These are phyloP conservation scores for Dermolepida albohirtum DNA, from an alignment of 2,888 invertebrate species.

Conservation along the genomic window DNA sequence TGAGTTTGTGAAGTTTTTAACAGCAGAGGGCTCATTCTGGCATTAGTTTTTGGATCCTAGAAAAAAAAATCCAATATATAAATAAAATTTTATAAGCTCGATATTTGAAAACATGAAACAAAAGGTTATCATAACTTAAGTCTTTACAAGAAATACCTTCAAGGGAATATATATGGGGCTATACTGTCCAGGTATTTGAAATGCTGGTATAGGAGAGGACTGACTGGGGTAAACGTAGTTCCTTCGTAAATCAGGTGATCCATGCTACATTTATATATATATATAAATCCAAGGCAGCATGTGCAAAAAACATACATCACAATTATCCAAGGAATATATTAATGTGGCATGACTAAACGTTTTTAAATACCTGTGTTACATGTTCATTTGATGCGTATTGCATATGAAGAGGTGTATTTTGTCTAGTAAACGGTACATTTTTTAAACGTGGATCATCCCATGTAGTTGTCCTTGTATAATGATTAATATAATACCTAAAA, in stretches of 20 bases:
- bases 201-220: slow-evolving; percentile 74
- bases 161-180: slow-evolving; percentile 71
- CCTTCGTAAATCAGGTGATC: slow-evolving; percentile 71
- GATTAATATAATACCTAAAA: slow-evolving; percentile 80
- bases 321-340: slow-evolving; percentile 20
- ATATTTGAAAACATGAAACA: slow-evolving; percentile 22
- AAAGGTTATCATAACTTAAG: slow-evolving; percentile 24
- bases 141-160: slow-evolving; percentile 59
- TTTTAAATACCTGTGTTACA: slow-evolving; percentile 67
- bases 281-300: slow-evolving; percentile 51
- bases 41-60: slow-evolving; percentile 56
- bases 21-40: slow-evolving; percentile 57
- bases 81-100: slow-evolving; percentile 13
- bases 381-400: slow-evolving; percentile 14
- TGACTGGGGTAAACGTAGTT: slow-evolving; percentile 81
- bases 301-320: slow-evolving; percentile 43
- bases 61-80: neutral
- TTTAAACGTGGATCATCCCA: slow-evolving; percentile 80
- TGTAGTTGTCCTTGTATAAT: slow-evolving; percentile 77
- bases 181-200: slow-evolving; percentile 71
- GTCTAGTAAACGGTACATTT: slow-evolving; percentile 9
- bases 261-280: slow-evolving; percentile 64
- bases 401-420: slow-evolving; percentile 11
- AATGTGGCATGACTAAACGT: neutral
- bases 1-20: slow-evolving; percentile 67